phyloP scores from a whole-genome alignment of 2,888 invertebrate genomes.

The Cetonia aurata region DNA sequence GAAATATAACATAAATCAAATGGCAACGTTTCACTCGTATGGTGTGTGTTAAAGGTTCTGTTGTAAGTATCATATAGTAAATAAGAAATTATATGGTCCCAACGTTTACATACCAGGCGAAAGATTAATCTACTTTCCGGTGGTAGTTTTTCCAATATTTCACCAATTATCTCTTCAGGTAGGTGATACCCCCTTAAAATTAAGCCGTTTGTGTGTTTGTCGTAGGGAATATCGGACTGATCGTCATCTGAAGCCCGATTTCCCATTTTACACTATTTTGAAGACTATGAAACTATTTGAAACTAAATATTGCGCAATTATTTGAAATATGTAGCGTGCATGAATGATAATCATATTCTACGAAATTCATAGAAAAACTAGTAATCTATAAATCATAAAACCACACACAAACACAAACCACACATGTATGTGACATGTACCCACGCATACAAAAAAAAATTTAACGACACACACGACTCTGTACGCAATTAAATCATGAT shows the following conservation, averaged over 20 bases:
- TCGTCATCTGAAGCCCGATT: neutral
- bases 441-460: too few species aligned
- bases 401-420: too few species aligned
- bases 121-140: slow-evolving; percentile 63
- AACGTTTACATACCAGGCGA: slow-evolving; percentile 68
- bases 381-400: too few species aligned
- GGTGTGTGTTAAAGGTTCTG: slow-evolving; percentile 46
- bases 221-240: neutral
- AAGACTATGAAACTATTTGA: neutral
- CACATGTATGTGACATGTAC: too few species aligned
- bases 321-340: too few species aligned
- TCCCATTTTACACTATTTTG: slow-evolving; percentile 2
- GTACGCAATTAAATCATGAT: too few species aligned
- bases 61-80: slow-evolving; percentile 59
- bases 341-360: too few species aligned
- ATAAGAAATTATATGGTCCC: slow-evolving; percentile 66
- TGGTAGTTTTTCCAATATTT: slow-evolving; percentile 65
- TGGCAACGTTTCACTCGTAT: slow-evolving; percentile 56
- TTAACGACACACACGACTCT: too few species aligned
- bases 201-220: slow-evolving; percentile 29
- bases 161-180: slow-evolving; percentile 68
- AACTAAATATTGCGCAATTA: too few species aligned
- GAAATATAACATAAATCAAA: slow-evolving; percentile 66
- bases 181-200: slow-evolving; percentile 52
- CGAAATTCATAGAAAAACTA: too few species aligned